phyloP scores from a whole-genome alignment of 2,113 vertebrate genomes.

The Crotalus horridus region DNA sequence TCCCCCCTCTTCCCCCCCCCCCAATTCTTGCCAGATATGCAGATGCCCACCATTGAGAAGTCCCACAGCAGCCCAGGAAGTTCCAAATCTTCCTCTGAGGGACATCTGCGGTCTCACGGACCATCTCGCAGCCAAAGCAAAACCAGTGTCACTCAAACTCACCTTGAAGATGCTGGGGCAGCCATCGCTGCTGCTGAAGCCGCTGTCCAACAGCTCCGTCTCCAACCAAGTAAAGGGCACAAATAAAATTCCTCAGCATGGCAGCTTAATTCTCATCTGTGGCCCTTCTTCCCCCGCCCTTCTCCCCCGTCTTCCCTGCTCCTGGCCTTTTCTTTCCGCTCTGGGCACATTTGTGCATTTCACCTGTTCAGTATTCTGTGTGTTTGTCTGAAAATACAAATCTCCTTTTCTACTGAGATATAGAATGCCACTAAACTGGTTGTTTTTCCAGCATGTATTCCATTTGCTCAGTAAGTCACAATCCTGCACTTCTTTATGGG shows the following conservation, averaged over 20 bases:
- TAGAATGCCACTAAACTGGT: slow-evolving; percentile 78
- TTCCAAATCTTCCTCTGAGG: slow-evolving; percentile 98
- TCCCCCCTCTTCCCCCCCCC: slow-evolving; percentile 50
- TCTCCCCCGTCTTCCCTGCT: slow-evolving; percentile 61
- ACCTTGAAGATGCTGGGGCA: slow-evolving; percentile 95
- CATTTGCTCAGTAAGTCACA: slow-evolving; percentile 54
- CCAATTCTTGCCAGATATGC: slow-evolving; percentile 78
- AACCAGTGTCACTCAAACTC: slow-evolving; percentile 95
- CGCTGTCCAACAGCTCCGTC: slow-evolving; percentile 93
- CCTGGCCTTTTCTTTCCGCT: slow-evolving; percentile 63
- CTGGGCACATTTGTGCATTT: slow-evolving; percentile 71
- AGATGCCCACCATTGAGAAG: slow-evolving; percentile 95
- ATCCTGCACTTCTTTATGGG: slow-evolving; percentile 56
- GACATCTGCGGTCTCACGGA: slow-evolving; percentile 93
- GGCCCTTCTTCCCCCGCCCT: slow-evolving; percentile 73
- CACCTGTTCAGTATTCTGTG: slow-evolving; percentile 74
- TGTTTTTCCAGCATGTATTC: slow-evolving; percentile 75
- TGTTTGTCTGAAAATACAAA: slow-evolving; percentile 69
- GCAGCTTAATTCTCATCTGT: slow-evolving; percentile 88
- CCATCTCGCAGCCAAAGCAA: slow-evolving; percentile 98
- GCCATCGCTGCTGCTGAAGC: slow-evolving; percentile 97
- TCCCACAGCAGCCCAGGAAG: slow-evolving; percentile 97
- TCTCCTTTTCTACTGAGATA: slow-evolving; percentile 64
- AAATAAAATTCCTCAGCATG: slow-evolving; percentile 88
- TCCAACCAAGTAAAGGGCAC: slow-evolving; percentile 99